These are phyloP conservation scores for Tangara arthus DNA, from an alignment of 2,797 vertebrate species.

Conservation along the genomic window DNA sequence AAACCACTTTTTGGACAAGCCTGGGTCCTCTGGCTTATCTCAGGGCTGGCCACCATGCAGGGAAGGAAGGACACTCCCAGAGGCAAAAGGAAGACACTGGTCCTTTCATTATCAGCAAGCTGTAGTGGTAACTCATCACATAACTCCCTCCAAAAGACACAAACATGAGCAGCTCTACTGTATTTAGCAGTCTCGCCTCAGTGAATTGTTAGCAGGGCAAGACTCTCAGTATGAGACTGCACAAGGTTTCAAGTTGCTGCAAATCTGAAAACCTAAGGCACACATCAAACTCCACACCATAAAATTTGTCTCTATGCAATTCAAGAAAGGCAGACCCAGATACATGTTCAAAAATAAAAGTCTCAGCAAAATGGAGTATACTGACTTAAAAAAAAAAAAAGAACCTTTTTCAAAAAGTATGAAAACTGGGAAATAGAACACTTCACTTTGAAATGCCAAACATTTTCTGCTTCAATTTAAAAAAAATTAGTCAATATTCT, in stretches of 20 bases:
- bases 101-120: background rate
- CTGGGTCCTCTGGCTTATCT: background rate
- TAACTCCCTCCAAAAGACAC: background rate
- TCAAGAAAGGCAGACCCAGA: background rate
- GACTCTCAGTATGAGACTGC: background rate
- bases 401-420: background rate
- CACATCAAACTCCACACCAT: background rate
- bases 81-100: background rate
- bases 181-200: background rate
- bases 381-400: background rate
- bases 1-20: background rate
- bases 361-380: background rate
- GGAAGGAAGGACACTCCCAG: background rate
- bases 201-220: background rate
- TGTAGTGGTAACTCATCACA: background rate
- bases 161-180: accelerated
- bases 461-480: background rate
- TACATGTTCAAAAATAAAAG: background rate
- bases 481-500: background rate
- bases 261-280: background rate
- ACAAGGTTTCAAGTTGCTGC: background rate
- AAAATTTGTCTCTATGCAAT: background rate
- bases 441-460: background rate
- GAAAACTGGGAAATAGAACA: background rate
- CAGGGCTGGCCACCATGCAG: accelerated